phyloP scores from a whole-genome alignment of 2,888 invertebrate species.

The Drosophila ezoana region DNA sequence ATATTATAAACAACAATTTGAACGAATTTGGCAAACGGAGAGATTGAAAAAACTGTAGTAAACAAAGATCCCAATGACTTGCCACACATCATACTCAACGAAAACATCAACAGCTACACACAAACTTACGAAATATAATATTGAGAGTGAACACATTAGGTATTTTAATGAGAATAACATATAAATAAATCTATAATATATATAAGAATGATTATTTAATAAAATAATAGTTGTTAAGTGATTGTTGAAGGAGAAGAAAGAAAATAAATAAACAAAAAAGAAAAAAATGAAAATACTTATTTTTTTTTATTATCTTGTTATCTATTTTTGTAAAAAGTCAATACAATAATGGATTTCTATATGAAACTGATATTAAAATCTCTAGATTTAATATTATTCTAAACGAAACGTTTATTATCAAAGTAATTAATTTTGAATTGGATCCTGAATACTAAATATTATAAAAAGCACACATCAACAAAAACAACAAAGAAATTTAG shows the following conservation, averaged over 20 bases:
- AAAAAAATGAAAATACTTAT: conserved; percentile 1
- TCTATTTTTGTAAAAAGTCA: too few relatives aligned
- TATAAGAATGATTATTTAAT: not conserved
- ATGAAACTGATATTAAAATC: conserved; percentile 7
- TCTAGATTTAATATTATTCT: conserved; percentile 7
- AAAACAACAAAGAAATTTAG: not conserved
- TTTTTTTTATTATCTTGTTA: conserved; percentile 3
- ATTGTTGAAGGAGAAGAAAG: conserved; percentile 3
- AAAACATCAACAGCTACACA: conserved; percentile 7
- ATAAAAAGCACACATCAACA: not conserved
- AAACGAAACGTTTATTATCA: conserved; percentile 5
- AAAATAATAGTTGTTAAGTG: conserved; percentile 8
- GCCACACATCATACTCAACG: conserved; percentile 5
- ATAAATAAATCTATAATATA: not conserved
- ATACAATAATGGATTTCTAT: too few relatives aligned
- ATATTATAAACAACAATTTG: conserved; percentile 6
- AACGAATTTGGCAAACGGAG: conserved; percentile 9
- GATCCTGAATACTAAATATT: conserved; percentile 1
- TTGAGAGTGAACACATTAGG: conserved; percentile 1
- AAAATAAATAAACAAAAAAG: not conserved
- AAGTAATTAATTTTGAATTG: conserved; percentile 5
- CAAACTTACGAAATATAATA: conserved; percentile 4
- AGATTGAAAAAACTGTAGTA: conserved; percentile 7
- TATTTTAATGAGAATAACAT: not conserved
- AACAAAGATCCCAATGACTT: not conserved